Evolutionary conservation across 1,140 invertebrate species (phyloP), one percentile per base, ranked within the genome.

Genomic region (Sycophila sp.): DNA sequence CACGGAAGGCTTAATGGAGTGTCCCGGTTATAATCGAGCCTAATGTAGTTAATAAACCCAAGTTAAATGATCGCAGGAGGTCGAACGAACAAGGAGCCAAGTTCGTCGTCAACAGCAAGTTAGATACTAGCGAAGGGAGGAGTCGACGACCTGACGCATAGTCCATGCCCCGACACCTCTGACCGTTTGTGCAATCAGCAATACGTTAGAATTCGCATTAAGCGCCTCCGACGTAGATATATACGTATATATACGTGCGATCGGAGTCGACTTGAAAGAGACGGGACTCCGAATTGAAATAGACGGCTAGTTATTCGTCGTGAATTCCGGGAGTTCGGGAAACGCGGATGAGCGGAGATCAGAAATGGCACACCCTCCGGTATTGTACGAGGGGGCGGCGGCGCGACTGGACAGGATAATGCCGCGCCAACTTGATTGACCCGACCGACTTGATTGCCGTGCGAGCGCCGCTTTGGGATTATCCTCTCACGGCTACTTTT

Each of bases 171-270:
- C n/a, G 19, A 24, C 47, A 73, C 63, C 55, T 60, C 58, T 63
- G 42, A 72, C 45, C 73, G 73, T 73, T 76, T 67, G 72, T 73
- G 71, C 77, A 77, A 80, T 80, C 77, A 75, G 68, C 68, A 76
- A 74, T 73, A 72, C 71, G 76, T 78, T 73, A 71, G 59, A 64
- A 64, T 5, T 53, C 49, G n/a, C n/a, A n/a, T n/a, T n/a, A n/a
- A n/a, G n/a, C n/a, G n/a, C n/a, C n/a, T n/a, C n/a, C n/a, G n/a
- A n/a, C n/a, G n/a, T n/a, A 5, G n/a, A 8, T 42, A 3, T 42
- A 3, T 42, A 42, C 40, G 13, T 42, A 5, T 19, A n/a, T 30
- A 47, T 17, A 6, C 4, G 4, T 47, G 42, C 19, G 42, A 47
- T 17, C n/a, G n/a, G n/a, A n/a, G n/a, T n/a, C n/a, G n/a, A n/a